Conservation (phyloP, 2,797 vertebrate species). For the Galagoides demidoff region DNA sequence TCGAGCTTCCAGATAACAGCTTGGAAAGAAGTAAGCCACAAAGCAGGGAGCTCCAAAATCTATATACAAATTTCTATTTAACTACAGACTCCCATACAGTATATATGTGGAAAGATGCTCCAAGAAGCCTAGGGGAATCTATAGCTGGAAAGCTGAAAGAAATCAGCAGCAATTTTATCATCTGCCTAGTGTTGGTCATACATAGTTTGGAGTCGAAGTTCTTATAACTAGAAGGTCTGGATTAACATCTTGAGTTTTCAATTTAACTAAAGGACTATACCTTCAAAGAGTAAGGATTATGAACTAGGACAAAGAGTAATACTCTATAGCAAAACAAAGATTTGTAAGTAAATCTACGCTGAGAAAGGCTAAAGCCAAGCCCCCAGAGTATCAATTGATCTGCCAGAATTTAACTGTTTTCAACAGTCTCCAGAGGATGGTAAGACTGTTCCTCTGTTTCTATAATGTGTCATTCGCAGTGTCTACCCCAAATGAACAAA, state of each 20-base stretch:
- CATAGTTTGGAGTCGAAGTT: not conserved
- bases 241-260: not conserved
- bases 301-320: not conserved
- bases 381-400: not conserved
- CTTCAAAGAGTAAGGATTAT: not conserved
- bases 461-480: not conserved
- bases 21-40: not conserved
- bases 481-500: not conserved
- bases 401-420: conserved; percentile 11
- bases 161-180: not conserved
- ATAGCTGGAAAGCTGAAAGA: not conserved
- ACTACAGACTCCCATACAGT: not conserved
- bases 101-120: not conserved
- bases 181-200: not conserved
- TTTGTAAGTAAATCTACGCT: not conserved
- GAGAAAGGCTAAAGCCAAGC: not conserved
- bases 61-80: not conserved
- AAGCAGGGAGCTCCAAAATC: not conserved
- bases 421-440: not conserved
- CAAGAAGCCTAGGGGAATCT: too few relatives aligned
- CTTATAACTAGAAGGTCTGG: not conserved
- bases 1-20: not conserved
- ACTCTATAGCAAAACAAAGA: not conserved
- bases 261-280: not conserved
- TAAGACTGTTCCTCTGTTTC: not conserved